Percentiles rank a stretch among this genome's conserved stretches.
Evolutionary conservation across 2,797 vertebrate species (phyloP).

Genomic region (Sebastiscus albofasciatus): DNA sequence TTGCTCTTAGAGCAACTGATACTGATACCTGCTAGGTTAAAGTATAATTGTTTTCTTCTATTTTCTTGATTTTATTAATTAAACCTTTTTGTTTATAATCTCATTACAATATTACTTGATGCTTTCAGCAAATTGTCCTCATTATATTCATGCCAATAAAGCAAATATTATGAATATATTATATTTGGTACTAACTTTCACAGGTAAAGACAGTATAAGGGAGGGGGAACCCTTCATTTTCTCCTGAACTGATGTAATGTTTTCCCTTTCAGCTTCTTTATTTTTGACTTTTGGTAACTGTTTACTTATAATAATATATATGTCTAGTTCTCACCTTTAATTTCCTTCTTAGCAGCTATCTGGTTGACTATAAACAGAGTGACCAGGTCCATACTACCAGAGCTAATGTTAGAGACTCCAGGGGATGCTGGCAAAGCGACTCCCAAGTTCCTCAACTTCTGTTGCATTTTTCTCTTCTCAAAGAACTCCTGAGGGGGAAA

Average conservation of each 20-base stretch:
- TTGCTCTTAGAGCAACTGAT: too few relatives aligned
- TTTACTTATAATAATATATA: neutral
- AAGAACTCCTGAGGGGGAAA: conserved; percentile 78
- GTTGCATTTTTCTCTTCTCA: conserved; percentile 80
- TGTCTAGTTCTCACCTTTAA: conserved; percentile 79
- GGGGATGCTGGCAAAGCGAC: conserved; percentile 41
- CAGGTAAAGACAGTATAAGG: neutral
- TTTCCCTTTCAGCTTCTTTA: neutral
- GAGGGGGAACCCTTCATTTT: neutral
- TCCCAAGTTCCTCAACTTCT: conserved; percentile 58
- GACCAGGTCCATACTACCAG: conserved; percentile 89
- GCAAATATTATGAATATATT: too few relatives aligned
- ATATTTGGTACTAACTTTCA: neutral
- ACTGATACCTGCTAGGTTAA: too few relatives aligned
- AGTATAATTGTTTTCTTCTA: too few relatives aligned
- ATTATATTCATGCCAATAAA: neutral
- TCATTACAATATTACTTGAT: too few relatives aligned
- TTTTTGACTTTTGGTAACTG: neutral
- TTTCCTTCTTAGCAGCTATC: conserved; percentile 88
- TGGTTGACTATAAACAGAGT: conserved; percentile 93
- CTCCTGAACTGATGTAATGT: neutral
- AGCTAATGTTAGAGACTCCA: conserved; percentile 42
- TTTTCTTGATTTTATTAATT: too few relatives aligned
- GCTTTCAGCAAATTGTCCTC: too few relatives aligned
- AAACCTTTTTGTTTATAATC: too few relatives aligned